Conservation (phyloP, 2,888 invertebrate genomes). For the Pachliopta kotzebuea region DNA sequence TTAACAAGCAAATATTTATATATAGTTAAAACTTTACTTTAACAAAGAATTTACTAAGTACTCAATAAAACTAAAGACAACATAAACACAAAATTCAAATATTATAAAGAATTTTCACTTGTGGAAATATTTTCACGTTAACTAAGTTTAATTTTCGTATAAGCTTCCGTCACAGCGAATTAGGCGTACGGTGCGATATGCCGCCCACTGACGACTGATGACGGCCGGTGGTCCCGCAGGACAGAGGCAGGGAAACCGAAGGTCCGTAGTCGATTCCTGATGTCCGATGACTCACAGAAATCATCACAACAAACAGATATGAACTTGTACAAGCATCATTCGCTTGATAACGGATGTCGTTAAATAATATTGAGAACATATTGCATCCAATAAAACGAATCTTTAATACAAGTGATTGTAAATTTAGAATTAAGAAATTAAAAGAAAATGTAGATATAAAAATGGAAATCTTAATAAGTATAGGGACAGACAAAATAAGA, state of each 20-base stretch:
- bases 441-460: too few relatives aligned
- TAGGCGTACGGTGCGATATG: constrained; percentile 8
- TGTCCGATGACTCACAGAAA: not conserved
- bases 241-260: too few relatives aligned
- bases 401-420: too few relatives aligned
- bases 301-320: constrained; percentile 16
- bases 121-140: not conserved
- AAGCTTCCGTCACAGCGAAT: not conserved
- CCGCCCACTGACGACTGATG: constrained; percentile 26
- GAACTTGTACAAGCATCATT: not conserved
- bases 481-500: too few relatives aligned
- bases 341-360: not conserved
- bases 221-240: constrained; percentile 17
- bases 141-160: constrained; percentile 1
- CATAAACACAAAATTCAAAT: not conserved
- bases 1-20: too few relatives aligned
- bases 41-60: too few relatives aligned
- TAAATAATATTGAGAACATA: not conserved
- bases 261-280: not conserved
- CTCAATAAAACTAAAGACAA: too few relatives aligned
- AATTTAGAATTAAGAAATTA: too few relatives aligned
- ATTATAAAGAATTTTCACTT: too few relatives aligned
- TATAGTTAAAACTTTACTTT: too few relatives aligned
- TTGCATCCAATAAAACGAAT: too few relatives aligned
- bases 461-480: too few relatives aligned